Conservation (phyloP, 1,140 invertebrate genomes). For the Trichomalopsis sarcophagae region DNA sequence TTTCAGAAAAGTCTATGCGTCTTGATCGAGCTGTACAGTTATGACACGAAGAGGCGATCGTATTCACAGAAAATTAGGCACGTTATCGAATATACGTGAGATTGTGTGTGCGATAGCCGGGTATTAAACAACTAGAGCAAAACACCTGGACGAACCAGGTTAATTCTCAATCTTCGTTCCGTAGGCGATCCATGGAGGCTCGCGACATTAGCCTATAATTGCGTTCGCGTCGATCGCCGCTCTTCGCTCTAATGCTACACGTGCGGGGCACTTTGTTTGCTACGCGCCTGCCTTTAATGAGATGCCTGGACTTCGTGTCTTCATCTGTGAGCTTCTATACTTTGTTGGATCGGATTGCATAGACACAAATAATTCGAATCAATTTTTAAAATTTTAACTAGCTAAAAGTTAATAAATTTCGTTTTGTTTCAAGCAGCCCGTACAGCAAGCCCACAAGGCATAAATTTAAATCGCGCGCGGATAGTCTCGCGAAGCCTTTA, state of each 20-base stretch:
- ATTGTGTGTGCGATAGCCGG: no score
- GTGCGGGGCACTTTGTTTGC: no score
- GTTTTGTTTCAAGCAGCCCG: no score
- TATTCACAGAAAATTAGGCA: not conserved
- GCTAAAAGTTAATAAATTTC: no score
- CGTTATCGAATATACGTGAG: not conserved
- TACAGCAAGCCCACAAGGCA: not conserved
- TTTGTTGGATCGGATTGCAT: no score
- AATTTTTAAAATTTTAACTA: no score
- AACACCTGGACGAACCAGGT: not conserved
- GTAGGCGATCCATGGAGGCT: not conserved
- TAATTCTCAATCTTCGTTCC: conserved; percentile 9
- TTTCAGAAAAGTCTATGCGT: no score
- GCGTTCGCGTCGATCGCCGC: not conserved
- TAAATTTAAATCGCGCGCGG: not conserved
- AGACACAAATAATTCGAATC: no score
- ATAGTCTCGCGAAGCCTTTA: not conserved
- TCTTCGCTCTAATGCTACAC: conserved; percentile 10
- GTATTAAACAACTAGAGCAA: conserved; percentile 18
- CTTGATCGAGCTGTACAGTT: not conserved
- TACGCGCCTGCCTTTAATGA: conserved; percentile 1
- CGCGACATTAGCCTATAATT: conserved; percentile 31
- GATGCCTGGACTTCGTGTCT: not conserved
- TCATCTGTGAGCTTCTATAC: no score
- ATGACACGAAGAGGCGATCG: not conserved